Evolutionary conservation across 2,888 invertebrate species (phyloP), one percentile per base, ranked within the genome.

Genomic region (Cataglyphis cursor): DNA sequence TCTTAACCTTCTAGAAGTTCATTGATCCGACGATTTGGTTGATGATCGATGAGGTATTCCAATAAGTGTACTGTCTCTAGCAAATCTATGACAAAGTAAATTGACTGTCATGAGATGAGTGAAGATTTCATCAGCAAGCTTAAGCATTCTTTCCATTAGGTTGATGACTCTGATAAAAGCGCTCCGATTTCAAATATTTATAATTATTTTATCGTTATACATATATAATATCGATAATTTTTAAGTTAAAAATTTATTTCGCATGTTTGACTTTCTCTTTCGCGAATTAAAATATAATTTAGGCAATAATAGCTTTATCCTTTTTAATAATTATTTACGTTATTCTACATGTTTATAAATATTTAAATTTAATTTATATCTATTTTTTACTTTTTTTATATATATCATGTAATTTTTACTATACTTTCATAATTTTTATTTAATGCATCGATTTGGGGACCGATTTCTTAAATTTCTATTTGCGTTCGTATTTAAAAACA

Each of bases 11-110:
- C 41, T 57, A n/a, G 3, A 28, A 41, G 66, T 68, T 76, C 76
- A 76, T 76, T 57, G 66, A 66, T 44, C 68, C 41, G 28, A 41
- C 28, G 57, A 65, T 68, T 57, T 41, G 28, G 57, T 66, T 41
- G 76, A 76, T 76, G 76, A 76, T 76, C 66, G 66, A 76, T 76
- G 68, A 76, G 66, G n/a, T 68, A 51, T 28, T 31, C 41, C n/a
- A 76, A 38, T 54, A 54, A 24, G 41, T 48, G 21, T 24, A 35
- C 44, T 31, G 44, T 54, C 51, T 76, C 38, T 76, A 48, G 28
- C 15, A 66, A 66, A 66, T 54, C 66, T 54, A 18, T n/a, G 38
- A 51, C 65, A 44, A 75, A 65, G 21, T 48, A 44, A 64, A 75
- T 62, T 21, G 64, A 51, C 18, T n/a, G 24, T 3, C 24, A 12